phyloP scores from a whole-genome alignment of 2,888 invertebrate genomes.

The Sussaba pulchella region DNA sequence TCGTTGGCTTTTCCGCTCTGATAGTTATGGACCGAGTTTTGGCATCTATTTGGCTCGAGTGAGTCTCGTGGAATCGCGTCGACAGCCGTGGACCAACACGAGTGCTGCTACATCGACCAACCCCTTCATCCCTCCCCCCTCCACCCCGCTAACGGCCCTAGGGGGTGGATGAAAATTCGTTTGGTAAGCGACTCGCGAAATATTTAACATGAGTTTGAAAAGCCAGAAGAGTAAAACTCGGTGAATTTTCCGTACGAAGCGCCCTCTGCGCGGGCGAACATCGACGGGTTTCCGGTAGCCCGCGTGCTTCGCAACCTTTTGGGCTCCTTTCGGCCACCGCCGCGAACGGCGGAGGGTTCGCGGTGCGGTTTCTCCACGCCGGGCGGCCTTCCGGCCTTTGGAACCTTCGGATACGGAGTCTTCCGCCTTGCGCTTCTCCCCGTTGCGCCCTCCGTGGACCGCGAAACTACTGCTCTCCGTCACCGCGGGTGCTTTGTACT shows the following conservation, averaged over 20 bases:
- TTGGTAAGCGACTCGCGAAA: constrained; percentile 49
- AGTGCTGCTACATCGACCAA: too few relatives aligned
- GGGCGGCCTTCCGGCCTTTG: constrained; percentile 57
- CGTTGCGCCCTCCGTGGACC: neutral
- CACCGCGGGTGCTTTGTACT: constrained; percentile 2
- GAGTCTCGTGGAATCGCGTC: constrained; percentile 4
- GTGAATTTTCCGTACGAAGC: neutral
- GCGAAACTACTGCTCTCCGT: constrained; percentile 17
- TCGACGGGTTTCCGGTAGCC: constrained; percentile 27
- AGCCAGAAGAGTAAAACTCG: neutral
- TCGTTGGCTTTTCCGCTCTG: constrained; percentile 26
- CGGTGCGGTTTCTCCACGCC: constrained; percentile 35
- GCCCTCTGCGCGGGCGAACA: constrained; percentile 9
- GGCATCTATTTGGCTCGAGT: constrained; percentile 3
- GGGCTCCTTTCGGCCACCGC: neutral
- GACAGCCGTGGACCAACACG: too few relatives aligned
- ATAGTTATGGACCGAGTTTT: constrained; percentile 19
- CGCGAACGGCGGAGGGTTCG: neutral
- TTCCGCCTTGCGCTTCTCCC: constrained; percentile 35
- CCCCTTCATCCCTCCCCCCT: neutral
- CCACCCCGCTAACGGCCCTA: neutral
- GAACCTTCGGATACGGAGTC: constrained; percentile 59
- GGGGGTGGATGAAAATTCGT: constrained; percentile 41
- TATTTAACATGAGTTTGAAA: constrained; percentile 48
- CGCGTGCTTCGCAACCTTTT: constrained; percentile 14